These are phyloP conservation scores for Arrhopalites spinosus DNA, from an alignment of 2,888 invertebrate species.

Conservation along the genomic window DNA sequence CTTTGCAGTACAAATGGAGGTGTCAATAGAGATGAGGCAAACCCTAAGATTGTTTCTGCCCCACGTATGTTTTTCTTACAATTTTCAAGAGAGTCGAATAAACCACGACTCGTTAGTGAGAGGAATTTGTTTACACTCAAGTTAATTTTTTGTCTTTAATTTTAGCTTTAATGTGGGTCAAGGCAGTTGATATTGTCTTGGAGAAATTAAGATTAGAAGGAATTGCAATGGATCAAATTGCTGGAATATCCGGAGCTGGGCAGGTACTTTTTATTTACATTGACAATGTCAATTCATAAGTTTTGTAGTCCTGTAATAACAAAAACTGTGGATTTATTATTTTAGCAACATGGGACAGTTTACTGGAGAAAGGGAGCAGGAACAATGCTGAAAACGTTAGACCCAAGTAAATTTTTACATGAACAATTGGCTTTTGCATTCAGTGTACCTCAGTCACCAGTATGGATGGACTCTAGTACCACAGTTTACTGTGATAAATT, in stretches of 20 bases:
- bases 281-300: too few relatives aligned
- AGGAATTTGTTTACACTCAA: too few relatives aligned
- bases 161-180: conserved; percentile 92
- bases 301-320: not conserved
- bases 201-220: conserved; percentile 80
- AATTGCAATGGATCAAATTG: conserved; percentile 81
- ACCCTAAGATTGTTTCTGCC: conserved; percentile 66
- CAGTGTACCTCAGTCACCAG: conserved; percentile 78
- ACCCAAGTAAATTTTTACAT: conserved; percentile 77
- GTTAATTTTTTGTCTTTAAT: too few relatives aligned
- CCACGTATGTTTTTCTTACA: too few relatives aligned
- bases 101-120: too few relatives aligned
- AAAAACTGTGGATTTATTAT: conserved; percentile 16
- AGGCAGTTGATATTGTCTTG: conserved; percentile 88
- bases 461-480: conserved; percentile 96
- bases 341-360: conserved; percentile 95
- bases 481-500: conserved; percentile 74
- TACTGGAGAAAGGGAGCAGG: conserved; percentile 86
- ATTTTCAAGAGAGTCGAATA: too few relatives aligned
- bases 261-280: conserved; percentile 78
- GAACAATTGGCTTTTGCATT: conserved; percentile 82
- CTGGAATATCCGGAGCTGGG: conserved; percentile 85
- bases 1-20: conserved; percentile 37
- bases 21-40: conserved; percentile 37
- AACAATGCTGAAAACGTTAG: conserved; percentile 67